Evolutionary conservation across 2,113 vertebrate genomes (phyloP), one percentile per base, ranked within the genome.

Genomic region (Forbesichthys agassizii): DNA sequence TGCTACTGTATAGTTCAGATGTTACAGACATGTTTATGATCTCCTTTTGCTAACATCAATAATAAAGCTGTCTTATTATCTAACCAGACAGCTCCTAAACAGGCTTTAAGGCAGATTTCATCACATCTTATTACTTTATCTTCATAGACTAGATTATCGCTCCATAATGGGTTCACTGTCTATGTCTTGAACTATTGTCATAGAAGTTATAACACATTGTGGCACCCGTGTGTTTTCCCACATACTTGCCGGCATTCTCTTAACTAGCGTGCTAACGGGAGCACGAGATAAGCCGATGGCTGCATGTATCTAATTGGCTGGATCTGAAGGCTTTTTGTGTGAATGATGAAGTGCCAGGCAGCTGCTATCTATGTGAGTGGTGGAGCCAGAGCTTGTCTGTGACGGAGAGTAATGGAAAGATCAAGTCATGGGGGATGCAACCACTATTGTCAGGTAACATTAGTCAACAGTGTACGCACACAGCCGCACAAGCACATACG

Each of bases 301-400:
- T 74, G 74, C 70, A 62, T 71, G 81, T 64, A 70, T 77, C 76
- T 88, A 87, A 87, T 82, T 77, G 78, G 75, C 70, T 82, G 80
- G 71, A 64, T 84, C 84, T 79, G 65, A 64, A 85, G 76, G 56
- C 64, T 75, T 18, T 57, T 66, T 77, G 69, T 82, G 67, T 55
- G 20, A 66, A 81, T 82, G 86, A 86, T 87, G 79, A 82, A 75
- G 79, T 79, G 79, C 71, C 73, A 74, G 60, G 0, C 1, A 66
- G 76, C 73, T 52, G 79, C 80, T 77, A 54, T 83, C 58, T 60
- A 69, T 80, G 64, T 54, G 73, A 81, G 73, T 78, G 1, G 16
- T 18, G 33, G 65, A 63, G 67, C 72, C 74, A 73, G 65, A 85
- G 80, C 81, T 61, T 51, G 14, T 53, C 72, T 47, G 20, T 73